Evolutionary conservation across 2,113 vertebrate species (phyloP).

Genomic region (Ovis aries): ARS-UI_Ramb_v3.0 NC_056060.1:82192501-82193000

Average conservation of each 20-base stretch:
- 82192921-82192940: not conserved
- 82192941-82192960: not conserved
- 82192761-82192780: not conserved
- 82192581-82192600: not conserved
- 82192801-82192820: not conserved
- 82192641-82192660: not conserved
- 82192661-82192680: not conserved
- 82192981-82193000: not conserved
- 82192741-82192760: not conserved
- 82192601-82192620: not conserved
- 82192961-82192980: not conserved
- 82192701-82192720: not conserved
- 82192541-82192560: not conserved
- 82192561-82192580: not conserved
- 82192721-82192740: not conserved
- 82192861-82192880: not conserved
- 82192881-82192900: not conserved
- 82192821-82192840: not conserved
- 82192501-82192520: not conserved
- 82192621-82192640: not conserved
- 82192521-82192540: not conserved
- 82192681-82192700: not conserved
- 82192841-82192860: not conserved
- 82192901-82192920: not conserved
- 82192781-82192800: not conserved